Evolutionary conservation across 2,888 invertebrate genomes (phyloP), one percentile per base, ranked within the genome.

Genomic region (Thalpophila matura): DNA sequence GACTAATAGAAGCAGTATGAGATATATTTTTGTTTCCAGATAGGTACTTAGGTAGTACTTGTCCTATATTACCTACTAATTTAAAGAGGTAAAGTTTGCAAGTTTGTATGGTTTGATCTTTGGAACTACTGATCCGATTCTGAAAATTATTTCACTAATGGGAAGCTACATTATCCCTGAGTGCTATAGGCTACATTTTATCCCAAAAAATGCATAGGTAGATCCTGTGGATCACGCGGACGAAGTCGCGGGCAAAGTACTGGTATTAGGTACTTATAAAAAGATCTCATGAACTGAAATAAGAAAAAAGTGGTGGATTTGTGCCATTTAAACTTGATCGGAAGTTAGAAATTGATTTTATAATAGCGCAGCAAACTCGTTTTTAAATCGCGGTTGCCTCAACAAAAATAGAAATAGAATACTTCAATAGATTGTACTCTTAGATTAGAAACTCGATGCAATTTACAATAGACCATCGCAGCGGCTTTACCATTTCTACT

Each of bases 391-490:
- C 4, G 4, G 6, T 29, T 45, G 14, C 7, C 12, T 20, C 3
- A 18, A 6, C 33, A 20, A 35, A 42, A 33, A 49, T 37, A 20
- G n/a, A 50, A 50, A 31, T 14, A 50, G 6, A 20, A 49, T 5
- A 35, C 18, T 20, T 43, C n/a, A 22, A 26, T 29, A 35, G 2
- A 10, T 50, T 18, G 18, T 20, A 12, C 38, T 54, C 10, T 18
- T 6, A 60, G 26, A 38, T 51, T 33, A 37, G 62, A 74, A 54
- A 60, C 64, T 58, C 57, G 38, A 56, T 50, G 29, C 35, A 65
- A 77, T 74, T 60, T 58, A 68, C 69, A 55, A 31, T 53, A 38
- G 33, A 68, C 54, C 69, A 72, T 68, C 60, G 10, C 27, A 59
- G 56, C 62, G 49, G 59, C 46, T 60, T 53, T 66, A 69, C 51